phyloP scores from a whole-genome alignment of 2,113 vertebrate genomes.

The Silurus asotus region DNA sequence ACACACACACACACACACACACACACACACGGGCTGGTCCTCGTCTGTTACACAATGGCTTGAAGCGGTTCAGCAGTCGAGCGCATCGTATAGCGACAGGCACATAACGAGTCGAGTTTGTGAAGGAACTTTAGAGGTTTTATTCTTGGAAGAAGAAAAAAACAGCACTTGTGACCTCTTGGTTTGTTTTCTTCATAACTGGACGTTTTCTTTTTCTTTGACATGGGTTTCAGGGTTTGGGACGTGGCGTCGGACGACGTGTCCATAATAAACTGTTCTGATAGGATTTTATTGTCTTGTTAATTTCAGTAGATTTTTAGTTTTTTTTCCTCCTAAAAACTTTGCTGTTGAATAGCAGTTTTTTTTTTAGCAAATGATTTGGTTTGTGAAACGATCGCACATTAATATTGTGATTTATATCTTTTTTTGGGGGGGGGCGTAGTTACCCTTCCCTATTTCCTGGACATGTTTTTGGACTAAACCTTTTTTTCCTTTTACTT shows the following conservation, averaged over 20 bases:
- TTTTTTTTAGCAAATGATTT: neutral
- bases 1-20: no score
- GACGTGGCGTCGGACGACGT: neutral
- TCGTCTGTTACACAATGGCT: constrained; percentile 46
- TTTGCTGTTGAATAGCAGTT: neutral
- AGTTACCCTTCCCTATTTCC: neutral
- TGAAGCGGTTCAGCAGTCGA: constrained; percentile 45
- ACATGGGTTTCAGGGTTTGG: neutral
- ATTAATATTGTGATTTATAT: neutral
- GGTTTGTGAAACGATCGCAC: neutral
- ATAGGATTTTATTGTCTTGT: neutral
- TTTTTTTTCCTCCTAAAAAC: neutral
- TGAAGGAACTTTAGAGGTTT: neutral
- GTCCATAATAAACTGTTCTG: neutral
- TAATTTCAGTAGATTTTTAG: neutral
- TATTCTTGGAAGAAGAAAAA: neutral
- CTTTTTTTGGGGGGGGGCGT: neutral
- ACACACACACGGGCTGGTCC: constrained; percentile 42
- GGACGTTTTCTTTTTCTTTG: neutral
- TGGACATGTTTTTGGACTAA: neutral
- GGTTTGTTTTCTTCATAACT: neutral
- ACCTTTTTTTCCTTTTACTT: constrained; percentile 33
- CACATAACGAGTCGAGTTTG: neutral
- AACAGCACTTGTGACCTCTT: constrained; percentile 39
- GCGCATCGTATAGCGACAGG: constrained; percentile 10